Conservation (phyloP, 2,888 invertebrate genomes). For the Gastrophysa polygoni region DNA sequence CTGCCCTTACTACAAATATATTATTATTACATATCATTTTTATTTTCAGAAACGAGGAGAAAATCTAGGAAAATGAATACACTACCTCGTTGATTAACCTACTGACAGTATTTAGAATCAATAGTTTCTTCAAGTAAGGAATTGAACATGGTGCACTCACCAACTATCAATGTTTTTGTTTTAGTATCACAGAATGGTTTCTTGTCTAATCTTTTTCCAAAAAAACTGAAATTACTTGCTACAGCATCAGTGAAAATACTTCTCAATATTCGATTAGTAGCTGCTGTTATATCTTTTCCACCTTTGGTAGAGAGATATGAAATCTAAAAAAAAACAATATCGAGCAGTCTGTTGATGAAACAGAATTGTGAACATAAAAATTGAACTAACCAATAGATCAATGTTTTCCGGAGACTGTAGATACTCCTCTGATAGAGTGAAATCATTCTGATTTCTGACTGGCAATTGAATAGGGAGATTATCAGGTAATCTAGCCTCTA, state of each 20-base stretch:
- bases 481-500: slow-evolving; percentile 2
- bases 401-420: neutral
- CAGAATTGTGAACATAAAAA: neutral
- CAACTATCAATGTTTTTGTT: slow-evolving; percentile 8
- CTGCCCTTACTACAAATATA: too few relatives aligned
- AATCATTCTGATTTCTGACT: slow-evolving; percentile 5
- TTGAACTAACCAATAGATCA: slow-evolving; percentile 3
- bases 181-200: slow-evolving; percentile 10
- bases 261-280: slow-evolving; percentile 17
- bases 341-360: neutral
- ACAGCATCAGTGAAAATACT: slow-evolving; percentile 11
- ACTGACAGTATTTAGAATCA: too few relatives aligned
- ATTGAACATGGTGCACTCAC: neutral
- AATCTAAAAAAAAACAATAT: slow-evolving; percentile 1
- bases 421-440: neutral
- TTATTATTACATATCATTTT: too few relatives aligned
- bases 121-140: neutral
- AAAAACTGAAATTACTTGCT: slow-evolving; percentile 15
- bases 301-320: slow-evolving; percentile 11
- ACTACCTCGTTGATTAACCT: too few relatives aligned
- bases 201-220: slow-evolving; percentile 14
- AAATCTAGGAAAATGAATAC: too few relatives aligned
- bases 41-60: too few relatives aligned
- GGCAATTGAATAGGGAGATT: slow-evolving; percentile 4
- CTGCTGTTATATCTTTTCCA: slow-evolving; percentile 2